Base-by-base conservation (phyloP, 2,113 vertebrate species). In the Xenopus laevis region DNA sequence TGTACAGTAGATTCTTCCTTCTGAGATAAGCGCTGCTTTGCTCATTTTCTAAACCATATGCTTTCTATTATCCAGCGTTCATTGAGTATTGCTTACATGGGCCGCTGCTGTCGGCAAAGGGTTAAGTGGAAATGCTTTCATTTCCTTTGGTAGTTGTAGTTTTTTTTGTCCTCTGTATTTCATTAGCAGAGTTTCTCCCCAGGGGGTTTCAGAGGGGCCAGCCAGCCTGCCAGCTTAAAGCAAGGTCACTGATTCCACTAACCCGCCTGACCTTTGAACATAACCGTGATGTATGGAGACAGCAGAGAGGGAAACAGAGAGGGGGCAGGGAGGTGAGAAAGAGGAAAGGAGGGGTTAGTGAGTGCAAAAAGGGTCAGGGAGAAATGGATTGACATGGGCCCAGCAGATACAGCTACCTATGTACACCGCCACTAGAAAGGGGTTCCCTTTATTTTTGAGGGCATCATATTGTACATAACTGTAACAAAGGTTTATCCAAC, bases 221-320 rank as follows among this genome's bases (percentile, higher is more conserved):
- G 47, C 67, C 74, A 57, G 66, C 65, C 72, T 68, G 55, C 64
- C 55, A 68, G 66, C 73, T 69, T 76, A 76, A 77, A 70, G 63
- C 47, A 77, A 70, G 74, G 74, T 77, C 74, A 77, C 66, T 47
- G 66, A 69, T 70, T 77, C 60, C 74, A 70, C 74, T 77, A 59
- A 70, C 74, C 73, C 68, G 46, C 52, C 9, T 70, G 74, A 77
- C 74, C 74, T 65, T 57, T 70, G 66, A 77, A 77, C 74, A 64
- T 77, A 77, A 70, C 66, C 21, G 60, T 77, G 67, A 77, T 70
- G 66, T 77, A 50, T 64, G 47, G 74, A 70, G 60, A 70, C 65
- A 58, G 45, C n/a, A 23, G 45, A 0, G 23, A 67, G 55, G 44
- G 65, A 58, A 66, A 46, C 13, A 20, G 64, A 27, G 47, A 61